Base-by-base conservation (phyloP, 2,113 vertebrate genomes). In the Pogonocichla stellata region DNA sequence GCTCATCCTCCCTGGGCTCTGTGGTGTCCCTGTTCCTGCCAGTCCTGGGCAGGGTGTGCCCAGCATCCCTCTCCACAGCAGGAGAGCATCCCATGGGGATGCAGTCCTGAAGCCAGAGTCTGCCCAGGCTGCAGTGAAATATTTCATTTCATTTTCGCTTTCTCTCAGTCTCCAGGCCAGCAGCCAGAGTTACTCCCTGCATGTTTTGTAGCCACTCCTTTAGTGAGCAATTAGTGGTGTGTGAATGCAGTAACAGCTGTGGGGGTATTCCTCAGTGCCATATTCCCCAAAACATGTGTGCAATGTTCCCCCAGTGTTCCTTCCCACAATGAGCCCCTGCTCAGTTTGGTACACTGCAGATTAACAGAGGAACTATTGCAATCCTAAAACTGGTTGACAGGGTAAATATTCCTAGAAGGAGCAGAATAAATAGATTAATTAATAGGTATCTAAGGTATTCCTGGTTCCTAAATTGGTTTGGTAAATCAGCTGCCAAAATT, bases 51-150 rank as follows among this genome's bases (percentile, higher is more conserved):
- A 36, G 5, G 4, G 1, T 33, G n/a, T 70, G 70, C 51, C 53
- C 19, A 66, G 34, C 3, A 1, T 25, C 50, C 47, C 29, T 3
- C 24, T 57, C 24, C 53, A 17, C 33, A 26, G 2, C 2, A 51
- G 50, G 40, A 28, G 29, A 26, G 3, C 40, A 25, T 18, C 65
- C 50, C 18, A 0, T 1, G 26, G 11, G 25, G 64, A 5, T 1
- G 5, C 51, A 82, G 51, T 85, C 65, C 53, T 14, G 51, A 6
- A 47, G 47, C 40, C 56, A 4, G 36, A 24, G 1, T 1, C 40
- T 80, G 4, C 58, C 57, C 80, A 15, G 26, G 45, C 38, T 58
- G 34, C 43, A 36, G 20, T 6, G 60, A 71, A 53, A 56, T 31
- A 19, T 20, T 73, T 14, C 0, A 5, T 28, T 65, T 25, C 0